Evolutionary conservation across 2,888 invertebrate species (phyloP), one percentile per base, ranked within the genome.

Genomic region (Patella ulyssiponensis): DNA sequence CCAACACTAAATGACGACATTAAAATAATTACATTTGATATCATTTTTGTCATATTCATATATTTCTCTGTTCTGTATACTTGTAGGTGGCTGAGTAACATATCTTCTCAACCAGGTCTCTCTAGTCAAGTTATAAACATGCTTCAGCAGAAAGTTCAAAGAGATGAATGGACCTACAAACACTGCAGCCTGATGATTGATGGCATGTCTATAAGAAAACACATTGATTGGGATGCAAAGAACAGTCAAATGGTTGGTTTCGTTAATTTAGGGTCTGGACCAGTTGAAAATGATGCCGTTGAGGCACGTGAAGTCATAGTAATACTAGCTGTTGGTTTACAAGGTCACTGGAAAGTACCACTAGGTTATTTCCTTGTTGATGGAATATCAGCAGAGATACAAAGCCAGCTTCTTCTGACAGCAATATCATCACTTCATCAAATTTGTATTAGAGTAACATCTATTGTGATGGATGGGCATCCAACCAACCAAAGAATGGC

Each of bases 401-500:
- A 58, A 20, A 20, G 14, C 9, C 58, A 58, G 15, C 58, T 58
- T 15, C 9, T 58, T 14, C 20, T 58, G 9, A 17, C 58, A 17
- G 58, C 58, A 9, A 14, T 58, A 15, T 11, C 14, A 14, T 17
- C 17, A 17, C 17, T 58, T 9, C 4, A 58, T 3, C 9, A 58
- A 20, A 15, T 58, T 17, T 17, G 58, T 9, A 58, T 58, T 9
- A 11, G 58, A 9, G 58, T 20, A 17, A 20, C 20, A n/a, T 12
- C 12, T 15, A 7, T 58, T n/a, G 17, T 58, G 17, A 58, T 75
- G n/a, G 70, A 71, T 44, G 58, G 58, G 9, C 58, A 58, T 17
- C 58, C 58, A 14, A 58, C 71, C 11, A 75, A 75, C 44, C 75
- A 75, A 33, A 23, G 51, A n/a, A 75, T 71, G 56, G 71, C 75